Evolutionary conservation across 1,140 invertebrate genomes (phyloP).

Genomic region (Andrena cerasifolii): DNA sequence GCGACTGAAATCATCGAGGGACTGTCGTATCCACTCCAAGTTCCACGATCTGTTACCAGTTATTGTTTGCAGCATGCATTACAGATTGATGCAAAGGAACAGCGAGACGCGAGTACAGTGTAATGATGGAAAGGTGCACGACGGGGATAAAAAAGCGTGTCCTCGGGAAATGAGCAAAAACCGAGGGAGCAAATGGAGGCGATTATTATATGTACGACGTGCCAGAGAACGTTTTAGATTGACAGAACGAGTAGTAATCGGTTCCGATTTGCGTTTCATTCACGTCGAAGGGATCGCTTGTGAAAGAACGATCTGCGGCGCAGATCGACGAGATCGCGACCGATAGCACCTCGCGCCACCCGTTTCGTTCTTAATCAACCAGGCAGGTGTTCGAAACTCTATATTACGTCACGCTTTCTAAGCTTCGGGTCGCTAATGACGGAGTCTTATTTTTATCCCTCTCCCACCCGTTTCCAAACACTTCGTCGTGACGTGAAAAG

Average conservation of each 20-base stretch:
- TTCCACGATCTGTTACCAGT: no score
- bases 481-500: no score
- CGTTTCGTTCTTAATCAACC: conserved; percentile 39
- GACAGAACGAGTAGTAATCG: background rate
- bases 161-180: conserved; percentile 7
- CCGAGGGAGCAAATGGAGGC: background rate
- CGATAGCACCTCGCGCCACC: conserved; percentile 1
- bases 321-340: conserved; percentile 10
- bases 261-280: conserved; percentile 1
- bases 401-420: conserved; percentile 50
- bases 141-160: conserved; percentile 1
- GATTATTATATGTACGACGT: background rate
- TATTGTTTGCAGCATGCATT: background rate
- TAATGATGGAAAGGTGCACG: background rate
- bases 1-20: no score
- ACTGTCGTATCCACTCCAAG: no score
- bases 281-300: conserved; percentile 14
- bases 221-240: background rate
- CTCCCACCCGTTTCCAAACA: background rate
- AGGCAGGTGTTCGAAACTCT: conserved; percentile 12
- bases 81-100: background rate
- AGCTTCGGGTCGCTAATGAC: conserved; percentile 12
- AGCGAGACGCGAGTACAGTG: no score
- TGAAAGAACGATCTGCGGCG: conserved; percentile 12
- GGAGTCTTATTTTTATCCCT: background rate